A percentile compares a stretch with the other conserved stretches of the same genome.
Evolutionary conservation across 1,140 invertebrate genomes (phyloP).

Genomic region (Lepidurus arcticus): DNA sequence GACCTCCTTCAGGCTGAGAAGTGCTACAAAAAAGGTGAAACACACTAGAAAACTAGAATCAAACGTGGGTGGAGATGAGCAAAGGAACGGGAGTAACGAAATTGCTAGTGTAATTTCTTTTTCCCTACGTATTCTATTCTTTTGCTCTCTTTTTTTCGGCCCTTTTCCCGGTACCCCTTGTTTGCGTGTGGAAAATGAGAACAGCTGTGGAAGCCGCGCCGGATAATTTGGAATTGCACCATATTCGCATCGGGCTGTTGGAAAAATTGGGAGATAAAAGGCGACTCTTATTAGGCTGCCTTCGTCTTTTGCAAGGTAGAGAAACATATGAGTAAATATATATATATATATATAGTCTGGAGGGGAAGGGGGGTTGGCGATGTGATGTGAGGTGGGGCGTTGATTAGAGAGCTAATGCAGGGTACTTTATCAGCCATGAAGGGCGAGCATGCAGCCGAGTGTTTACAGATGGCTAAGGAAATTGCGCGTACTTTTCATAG

Average conservation of each 20-base stretch:
- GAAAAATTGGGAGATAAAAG: constrained; percentile 64
- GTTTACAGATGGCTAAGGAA: constrained; percentile 68
- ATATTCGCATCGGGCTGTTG: constrained; percentile 61
- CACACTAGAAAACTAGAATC: no score
- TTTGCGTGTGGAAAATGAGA: constrained; percentile 9
- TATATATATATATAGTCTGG: neutral
- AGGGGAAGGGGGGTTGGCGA: neutral
- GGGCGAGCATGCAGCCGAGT: constrained; percentile 57
- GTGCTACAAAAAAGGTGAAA: constrained; percentile 64
- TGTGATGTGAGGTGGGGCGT: neutral
- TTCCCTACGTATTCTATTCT: neutral
- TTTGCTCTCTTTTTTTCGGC: neutral
- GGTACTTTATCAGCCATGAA: constrained; percentile 46
- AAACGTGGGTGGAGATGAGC: no score
- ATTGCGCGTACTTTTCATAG: constrained; percentile 68
- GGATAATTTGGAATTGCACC: constrained; percentile 35
- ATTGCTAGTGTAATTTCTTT: constrained; percentile 33
- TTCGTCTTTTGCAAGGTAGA: constrained; percentile 58
- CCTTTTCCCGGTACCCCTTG: constrained; percentile 35
- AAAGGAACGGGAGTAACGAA: neutral
- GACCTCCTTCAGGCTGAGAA: constrained; percentile 71
- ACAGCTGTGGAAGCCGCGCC: constrained; percentile 62
- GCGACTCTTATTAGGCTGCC: constrained; percentile 63
- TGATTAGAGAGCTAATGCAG: constrained; percentile 1
- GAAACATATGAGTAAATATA: constrained; percentile 18